Percentiles rank a stretch among this genome's conserved stretches.
phyloP scores from a whole-genome alignment of 2,113 vertebrate species.

The Bubo scandiacus region DNA sequence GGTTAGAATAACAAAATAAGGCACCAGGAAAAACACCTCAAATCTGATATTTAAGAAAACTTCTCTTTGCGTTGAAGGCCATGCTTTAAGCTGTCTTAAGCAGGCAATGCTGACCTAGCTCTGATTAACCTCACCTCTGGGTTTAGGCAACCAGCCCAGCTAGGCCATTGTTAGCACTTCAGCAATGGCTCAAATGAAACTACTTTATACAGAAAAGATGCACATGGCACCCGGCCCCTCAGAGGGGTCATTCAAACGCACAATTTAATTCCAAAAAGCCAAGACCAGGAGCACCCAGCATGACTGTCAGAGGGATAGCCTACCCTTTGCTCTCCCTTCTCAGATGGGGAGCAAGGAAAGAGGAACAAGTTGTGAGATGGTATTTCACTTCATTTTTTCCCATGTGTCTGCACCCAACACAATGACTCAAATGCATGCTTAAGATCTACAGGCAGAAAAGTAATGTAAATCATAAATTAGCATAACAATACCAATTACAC shows the following conservation, averaged over 20 bases:
- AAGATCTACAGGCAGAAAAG: background rate
- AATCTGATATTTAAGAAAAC: background rate
- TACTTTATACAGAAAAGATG: background rate
- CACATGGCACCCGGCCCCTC: background rate
- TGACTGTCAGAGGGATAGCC: background rate
- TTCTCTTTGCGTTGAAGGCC: background rate
- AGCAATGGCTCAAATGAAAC: background rate
- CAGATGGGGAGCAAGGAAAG: background rate
- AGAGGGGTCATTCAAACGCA: background rate
- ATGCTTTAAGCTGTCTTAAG: background rate
- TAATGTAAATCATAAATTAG: background rate
- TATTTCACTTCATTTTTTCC: background rate
- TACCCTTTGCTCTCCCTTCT: background rate
- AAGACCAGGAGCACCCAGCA: fast-evolving
- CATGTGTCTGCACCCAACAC: background rate
- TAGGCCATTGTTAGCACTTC: background rate
- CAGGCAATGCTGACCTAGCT: background rate
- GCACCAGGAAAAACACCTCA: background rate
- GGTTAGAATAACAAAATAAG: background rate
- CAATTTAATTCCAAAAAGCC: background rate
- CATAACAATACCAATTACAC: background rate
- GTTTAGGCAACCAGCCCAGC: background rate
- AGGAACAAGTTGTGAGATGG: background rate
- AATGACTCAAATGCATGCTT: background rate
- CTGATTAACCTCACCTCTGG: background rate